Percentiles rank a stretch among this genome's conserved stretches.
phyloP scores from a whole-genome alignment of 2,888 invertebrate genomes.

The Boloria selene region DNA sequence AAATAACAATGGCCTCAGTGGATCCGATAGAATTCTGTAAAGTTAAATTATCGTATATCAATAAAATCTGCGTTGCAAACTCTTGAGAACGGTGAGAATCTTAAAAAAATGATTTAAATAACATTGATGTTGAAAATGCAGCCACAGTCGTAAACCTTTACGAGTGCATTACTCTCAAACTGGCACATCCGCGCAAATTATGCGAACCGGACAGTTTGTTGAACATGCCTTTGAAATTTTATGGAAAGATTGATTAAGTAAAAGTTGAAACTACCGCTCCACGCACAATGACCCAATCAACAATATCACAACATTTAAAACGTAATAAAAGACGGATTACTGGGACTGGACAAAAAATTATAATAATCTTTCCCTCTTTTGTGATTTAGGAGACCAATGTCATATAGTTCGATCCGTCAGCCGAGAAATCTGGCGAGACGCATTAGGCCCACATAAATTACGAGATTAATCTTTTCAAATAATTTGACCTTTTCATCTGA shows the following conservation, averaged over 20 bases:
- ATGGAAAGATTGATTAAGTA: conserved; percentile 35
- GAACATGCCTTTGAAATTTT: conserved; percentile 34
- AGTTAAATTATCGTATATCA: conserved; percentile 59
- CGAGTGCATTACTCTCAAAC: conserved; percentile 78
- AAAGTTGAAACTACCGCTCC: conserved; percentile 37
- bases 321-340: conserved; percentile 38
- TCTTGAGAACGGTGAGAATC: conserved; percentile 49
- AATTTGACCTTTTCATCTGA: conserved; percentile 82
- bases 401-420: conserved; percentile 61
- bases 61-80: conserved; percentile 58
- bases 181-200: conserved; percentile 65
- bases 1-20: conserved; percentile 44
- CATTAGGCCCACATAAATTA: conserved; percentile 77
- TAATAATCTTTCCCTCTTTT: conserved; percentile 55
- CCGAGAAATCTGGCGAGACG: conserved; percentile 70
- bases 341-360: conserved; percentile 47
- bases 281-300: conserved; percentile 42
- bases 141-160: conserved; percentile 75
- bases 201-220: conserved; percentile 36
- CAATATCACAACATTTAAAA: conserved; percentile 38
- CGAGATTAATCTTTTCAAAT: conserved; percentile 82
- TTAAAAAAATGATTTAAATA: conserved; percentile 70
- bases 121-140: conserved; percentile 65
- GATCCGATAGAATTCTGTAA: conserved; percentile 57
- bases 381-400: conserved; percentile 66